phyloP scores from a whole-genome alignment of 1,140 invertebrate species.

The Phymorhynchus buccinoides region DNA sequence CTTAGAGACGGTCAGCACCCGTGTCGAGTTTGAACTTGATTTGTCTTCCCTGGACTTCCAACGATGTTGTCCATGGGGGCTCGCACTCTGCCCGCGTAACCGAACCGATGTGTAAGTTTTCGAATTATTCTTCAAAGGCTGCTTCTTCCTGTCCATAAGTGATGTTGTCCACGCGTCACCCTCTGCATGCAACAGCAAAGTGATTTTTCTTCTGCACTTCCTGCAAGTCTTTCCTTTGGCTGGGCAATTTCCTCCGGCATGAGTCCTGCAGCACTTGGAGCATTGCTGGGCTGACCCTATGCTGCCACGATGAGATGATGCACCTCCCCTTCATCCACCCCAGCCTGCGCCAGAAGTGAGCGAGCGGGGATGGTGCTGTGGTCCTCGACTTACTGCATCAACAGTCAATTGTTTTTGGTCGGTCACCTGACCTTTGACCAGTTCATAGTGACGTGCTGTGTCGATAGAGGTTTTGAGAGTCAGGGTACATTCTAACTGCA shows the following conservation, averaged over 20 bases:
- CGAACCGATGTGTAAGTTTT: background rate
- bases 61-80: background rate
- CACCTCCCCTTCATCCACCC: background rate
- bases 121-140: background rate
- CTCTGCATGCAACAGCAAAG: background rate
- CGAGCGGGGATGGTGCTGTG: background rate
- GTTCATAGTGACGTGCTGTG: background rate
- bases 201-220: background rate
- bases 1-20: background rate
- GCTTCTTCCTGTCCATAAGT: background rate
- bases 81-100: background rate
- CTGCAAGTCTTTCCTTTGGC: background rate
- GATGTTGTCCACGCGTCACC: background rate
- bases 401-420: no score
- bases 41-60: background rate
- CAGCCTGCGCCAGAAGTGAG: background rate
- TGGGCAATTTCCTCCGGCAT: background rate
- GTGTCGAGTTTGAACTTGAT: constrained; percentile 6
- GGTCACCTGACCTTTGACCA: background rate
- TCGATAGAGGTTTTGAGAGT: background rate
- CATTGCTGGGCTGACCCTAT: background rate
- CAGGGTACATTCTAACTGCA: background rate
- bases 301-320: background rate
- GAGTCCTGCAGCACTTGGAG: background rate
- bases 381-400: background rate